Evolutionary conservation across 2,888 invertebrate species (phyloP).

Genomic region (Carcina quercana): DNA sequence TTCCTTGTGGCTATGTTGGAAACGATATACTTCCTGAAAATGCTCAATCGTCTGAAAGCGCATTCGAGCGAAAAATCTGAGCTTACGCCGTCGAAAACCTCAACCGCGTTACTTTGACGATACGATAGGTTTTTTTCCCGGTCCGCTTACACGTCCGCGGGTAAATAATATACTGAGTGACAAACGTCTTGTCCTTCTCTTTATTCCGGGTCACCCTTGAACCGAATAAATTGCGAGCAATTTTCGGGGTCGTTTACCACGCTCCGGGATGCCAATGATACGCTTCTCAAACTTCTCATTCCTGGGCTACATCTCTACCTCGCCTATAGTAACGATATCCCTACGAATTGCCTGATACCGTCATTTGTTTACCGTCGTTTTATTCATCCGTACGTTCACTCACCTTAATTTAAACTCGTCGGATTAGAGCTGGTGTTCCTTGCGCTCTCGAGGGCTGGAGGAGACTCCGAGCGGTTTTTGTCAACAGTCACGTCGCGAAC

Average conservation of each 20-base stretch:
- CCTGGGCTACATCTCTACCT: slow-evolving; percentile 28
- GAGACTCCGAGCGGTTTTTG: slow-evolving; percentile 43
- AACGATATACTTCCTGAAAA: too few relatives aligned
- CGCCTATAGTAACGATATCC: slow-evolving; percentile 26
- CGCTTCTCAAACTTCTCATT: slow-evolving; percentile 43
- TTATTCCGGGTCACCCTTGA: slow-evolving; percentile 64
- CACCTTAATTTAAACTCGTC: slow-evolving; percentile 13
- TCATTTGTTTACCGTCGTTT: slow-evolving; percentile 24
- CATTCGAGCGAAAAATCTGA: not conserved
- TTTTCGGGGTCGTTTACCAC: slow-evolving; percentile 64
- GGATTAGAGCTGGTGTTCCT: slow-evolving; percentile 15
- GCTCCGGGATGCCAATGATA: slow-evolving; percentile 58
- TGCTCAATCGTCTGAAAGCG: not conserved
- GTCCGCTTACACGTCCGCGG: slow-evolving; percentile 33
- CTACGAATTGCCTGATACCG: slow-evolving; percentile 39
- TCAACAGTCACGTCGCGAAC: slow-evolving; percentile 55
- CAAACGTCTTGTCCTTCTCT: slow-evolving; percentile 50
- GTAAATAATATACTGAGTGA: slow-evolving; percentile 64
- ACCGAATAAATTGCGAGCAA: slow-evolving; percentile 64
- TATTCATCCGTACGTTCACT: not conserved
- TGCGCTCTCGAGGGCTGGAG: slow-evolving; percentile 29
- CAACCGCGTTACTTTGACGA: slow-evolving; percentile 16
- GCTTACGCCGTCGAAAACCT: slow-evolving; percentile 1
- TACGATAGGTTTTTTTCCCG: slow-evolving; percentile 28
- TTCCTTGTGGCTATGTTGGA: too few relatives aligned